These are phyloP conservation scores for Gila robusta DNA, from an alignment of 2,797 vertebrate species.

Conservation along the genomic window DNA sequence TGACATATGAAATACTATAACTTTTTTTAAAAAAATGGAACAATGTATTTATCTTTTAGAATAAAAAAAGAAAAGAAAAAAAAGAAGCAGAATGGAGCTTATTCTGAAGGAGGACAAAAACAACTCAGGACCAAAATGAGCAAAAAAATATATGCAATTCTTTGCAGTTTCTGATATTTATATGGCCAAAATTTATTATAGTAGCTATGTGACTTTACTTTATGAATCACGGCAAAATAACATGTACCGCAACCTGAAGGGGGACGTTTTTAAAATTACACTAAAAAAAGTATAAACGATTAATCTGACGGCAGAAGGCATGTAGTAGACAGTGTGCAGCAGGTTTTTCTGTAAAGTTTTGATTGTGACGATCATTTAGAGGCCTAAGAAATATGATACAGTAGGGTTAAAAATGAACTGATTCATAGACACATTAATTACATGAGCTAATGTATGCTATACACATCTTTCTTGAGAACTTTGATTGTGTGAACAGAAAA, in stretches of 20 bases:
- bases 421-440: not conserved
- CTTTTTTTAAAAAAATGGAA: no score
- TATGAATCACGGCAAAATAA: no score
- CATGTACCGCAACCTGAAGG: no score
- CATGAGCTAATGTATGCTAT: not conserved
- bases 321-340: not conserved
- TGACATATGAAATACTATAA: not conserved
- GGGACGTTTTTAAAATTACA: no score
- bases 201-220: no score
- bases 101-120: no score
- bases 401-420: not conserved
- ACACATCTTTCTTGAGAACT: not conserved
- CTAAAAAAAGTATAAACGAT: not conserved
- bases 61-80: no score
- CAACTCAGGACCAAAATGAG: not conserved
- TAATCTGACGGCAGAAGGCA: not conserved
- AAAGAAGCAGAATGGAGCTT: no score
- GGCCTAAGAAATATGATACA: not conserved
- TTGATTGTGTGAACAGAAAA: constrained; percentile 51
- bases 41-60: no score
- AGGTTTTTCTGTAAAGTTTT: not conserved
- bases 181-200: not conserved
- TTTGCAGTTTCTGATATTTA: not conserved
- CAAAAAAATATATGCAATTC: not conserved
- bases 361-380: not conserved